A percentile compares a stretch with the other conserved stretches of the same genome.
These are phyloP conservation scores for Dasyprocta punctata DNA, from an alignment of 2,113 vertebrate species.

Conservation along the genomic window DNA sequence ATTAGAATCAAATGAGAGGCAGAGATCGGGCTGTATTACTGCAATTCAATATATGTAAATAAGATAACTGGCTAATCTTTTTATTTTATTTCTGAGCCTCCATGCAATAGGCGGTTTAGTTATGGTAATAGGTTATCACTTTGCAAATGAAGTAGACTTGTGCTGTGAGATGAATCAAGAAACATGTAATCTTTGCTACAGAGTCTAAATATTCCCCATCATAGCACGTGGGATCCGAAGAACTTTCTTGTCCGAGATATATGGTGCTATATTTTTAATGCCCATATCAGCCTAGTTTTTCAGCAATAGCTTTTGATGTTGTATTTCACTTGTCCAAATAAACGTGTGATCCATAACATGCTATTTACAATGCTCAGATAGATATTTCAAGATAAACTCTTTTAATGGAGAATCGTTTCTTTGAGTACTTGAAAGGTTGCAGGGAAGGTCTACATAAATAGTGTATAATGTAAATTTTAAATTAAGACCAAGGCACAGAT, in stretches of 20 bases:
- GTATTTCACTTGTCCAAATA: constrained; percentile 76
- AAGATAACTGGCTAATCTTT: constrained; percentile 94
- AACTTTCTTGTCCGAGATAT: background rate
- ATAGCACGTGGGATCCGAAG: constrained; percentile 71
- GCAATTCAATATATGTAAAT: constrained; percentile 94
- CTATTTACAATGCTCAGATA: constrained; percentile 48
- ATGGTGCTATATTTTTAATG: constrained; percentile 63
- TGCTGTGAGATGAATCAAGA: constrained; percentile 89
- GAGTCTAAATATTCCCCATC: constrained; percentile 83
- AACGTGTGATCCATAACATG: constrained; percentile 61
- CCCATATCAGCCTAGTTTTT: constrained; percentile 64
- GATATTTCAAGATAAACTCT: constrained; percentile 79
- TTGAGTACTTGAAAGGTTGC: constrained; percentile 77
- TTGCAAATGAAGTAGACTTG: constrained; percentile 91
- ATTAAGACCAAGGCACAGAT: constrained; percentile 76
- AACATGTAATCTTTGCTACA: constrained; percentile 85
- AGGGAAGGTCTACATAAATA: constrained; percentile 69
- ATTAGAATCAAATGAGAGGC: constrained; percentile 97
- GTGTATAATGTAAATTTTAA: constrained; percentile 76
- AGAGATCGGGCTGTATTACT: constrained; percentile 94
- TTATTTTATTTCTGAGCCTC: constrained; percentile 93
- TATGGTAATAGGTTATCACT: constrained; percentile 92
- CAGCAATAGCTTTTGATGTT: constrained; percentile 64
- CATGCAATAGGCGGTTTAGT: constrained; percentile 90
- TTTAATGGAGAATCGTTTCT: constrained; percentile 73